phyloP scores from a whole-genome alignment of 30 jellyfish, hydroid and myxozoan species.

The Pseudorhiza aurosa region DNA sequence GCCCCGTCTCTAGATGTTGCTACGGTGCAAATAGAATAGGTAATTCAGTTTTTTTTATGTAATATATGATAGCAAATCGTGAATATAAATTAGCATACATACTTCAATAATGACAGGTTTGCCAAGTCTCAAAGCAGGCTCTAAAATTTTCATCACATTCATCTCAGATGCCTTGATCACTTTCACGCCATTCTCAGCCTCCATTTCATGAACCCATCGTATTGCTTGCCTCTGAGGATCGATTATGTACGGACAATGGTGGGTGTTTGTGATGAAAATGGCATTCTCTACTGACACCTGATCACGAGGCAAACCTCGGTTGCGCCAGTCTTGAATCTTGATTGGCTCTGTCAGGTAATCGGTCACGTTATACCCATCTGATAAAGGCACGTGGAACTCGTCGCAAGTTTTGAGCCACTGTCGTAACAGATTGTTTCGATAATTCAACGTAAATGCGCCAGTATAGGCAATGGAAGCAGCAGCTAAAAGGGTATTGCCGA shows the following conservation, averaged over 20 bases:
- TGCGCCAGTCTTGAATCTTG: conserved; percentile 78
- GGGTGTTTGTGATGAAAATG: conserved; percentile 56
- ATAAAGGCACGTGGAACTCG: conserved; percentile 23
- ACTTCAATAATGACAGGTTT: conserved; percentile 86
- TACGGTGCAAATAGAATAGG: too few relatives aligned
- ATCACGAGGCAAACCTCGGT: conserved; percentile 85
- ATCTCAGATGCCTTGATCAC: conserved; percentile 65
- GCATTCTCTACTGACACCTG: conserved; percentile 85
- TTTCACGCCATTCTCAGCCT: conserved; percentile 59
- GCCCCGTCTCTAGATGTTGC: too few relatives aligned
- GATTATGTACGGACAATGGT: conserved; percentile 80
- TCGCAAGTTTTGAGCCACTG: conserved; percentile 58
- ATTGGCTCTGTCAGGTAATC: conserved; percentile 62
- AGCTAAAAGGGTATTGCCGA: conserved; percentile 66
- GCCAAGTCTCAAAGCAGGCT: conserved; percentile 85
- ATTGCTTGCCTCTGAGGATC: conserved; percentile 94
- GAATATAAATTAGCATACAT: too few relatives aligned
- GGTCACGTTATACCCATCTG: conserved; percentile 41
- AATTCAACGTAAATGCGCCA: conserved; percentile 71
- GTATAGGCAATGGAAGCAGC: conserved; percentile 78
- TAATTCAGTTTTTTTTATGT: too few relatives aligned
- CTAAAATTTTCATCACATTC: conserved; percentile 72
- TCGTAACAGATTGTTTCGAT: conserved; percentile 44
- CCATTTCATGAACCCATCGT: conserved; percentile 74
- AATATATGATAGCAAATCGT: too few relatives aligned